A percentile compares a stretch with the other conserved stretches of the same genome.
phyloP scores from a whole-genome alignment of 2,888 invertebrate genomes.

The Mellilla xanthometata region DNA sequence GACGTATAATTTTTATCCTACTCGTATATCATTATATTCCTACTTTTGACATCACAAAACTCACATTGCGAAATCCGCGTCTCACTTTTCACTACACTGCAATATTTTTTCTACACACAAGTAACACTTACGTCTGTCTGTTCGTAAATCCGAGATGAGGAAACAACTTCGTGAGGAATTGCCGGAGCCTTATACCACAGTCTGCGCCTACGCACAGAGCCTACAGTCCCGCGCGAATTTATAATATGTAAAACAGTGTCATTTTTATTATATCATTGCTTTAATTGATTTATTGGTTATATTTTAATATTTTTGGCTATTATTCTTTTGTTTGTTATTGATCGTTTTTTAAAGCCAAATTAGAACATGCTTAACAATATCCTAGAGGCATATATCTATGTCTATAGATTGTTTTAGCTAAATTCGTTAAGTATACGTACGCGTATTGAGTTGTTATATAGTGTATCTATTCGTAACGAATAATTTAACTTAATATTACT shows the following conservation, averaged over 20 bases:
- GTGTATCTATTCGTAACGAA: no score
- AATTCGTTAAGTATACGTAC: no score
- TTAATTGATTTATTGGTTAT: conserved; percentile 5
- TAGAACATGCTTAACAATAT: no score
- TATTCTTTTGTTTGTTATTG: no score
- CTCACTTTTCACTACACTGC: conserved; percentile 23
- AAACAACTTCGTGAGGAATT: conserved; percentile 52
- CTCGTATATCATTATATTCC: not conserved
- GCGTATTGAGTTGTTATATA: no score
- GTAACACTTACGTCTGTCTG: conserved; percentile 65
- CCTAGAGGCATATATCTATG: no score
- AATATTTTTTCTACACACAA: conserved; percentile 26
- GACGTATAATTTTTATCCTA: no score
- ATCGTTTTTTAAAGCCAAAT: no score
- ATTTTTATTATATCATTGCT: conserved; percentile 7
- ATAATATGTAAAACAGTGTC: conserved; percentile 21
- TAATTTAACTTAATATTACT: no score
- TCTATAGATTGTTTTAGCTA: no score
- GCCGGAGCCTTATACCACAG: conserved; percentile 61
- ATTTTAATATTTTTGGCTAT: not conserved
- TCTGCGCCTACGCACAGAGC: conserved; percentile 60
- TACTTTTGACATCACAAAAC: not conserved
- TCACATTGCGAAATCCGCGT: conserved; percentile 14
- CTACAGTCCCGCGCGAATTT: conserved; percentile 30
- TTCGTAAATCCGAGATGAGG: conserved; percentile 58